These are phyloP conservation scores for Xenops minutus DNA, from an alignment of 2,797 vertebrate species.

Conservation along the genomic window DNA sequence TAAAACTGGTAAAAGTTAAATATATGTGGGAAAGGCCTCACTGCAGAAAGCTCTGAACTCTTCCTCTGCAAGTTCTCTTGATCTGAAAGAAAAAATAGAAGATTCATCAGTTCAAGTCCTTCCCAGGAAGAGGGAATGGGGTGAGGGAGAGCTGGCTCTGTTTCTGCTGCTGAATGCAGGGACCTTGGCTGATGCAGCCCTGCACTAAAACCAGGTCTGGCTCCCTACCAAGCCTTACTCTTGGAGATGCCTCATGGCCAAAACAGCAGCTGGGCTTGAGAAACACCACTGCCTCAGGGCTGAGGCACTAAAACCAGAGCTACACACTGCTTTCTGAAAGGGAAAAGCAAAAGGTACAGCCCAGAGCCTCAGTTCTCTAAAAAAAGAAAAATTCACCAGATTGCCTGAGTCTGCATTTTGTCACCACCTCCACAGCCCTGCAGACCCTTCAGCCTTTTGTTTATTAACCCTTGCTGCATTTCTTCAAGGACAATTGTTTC, in stretches of 20 bases:
- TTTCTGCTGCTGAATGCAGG: background rate
- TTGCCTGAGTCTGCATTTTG: background rate
- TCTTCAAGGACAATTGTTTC: background rate
- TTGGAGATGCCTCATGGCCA: background rate
- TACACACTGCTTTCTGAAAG: background rate
- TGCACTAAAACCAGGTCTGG: background rate
- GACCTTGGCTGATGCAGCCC: background rate
- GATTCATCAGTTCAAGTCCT: background rate
- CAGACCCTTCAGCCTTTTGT: background rate
- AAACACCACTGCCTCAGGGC: background rate
- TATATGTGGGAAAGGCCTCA: background rate
- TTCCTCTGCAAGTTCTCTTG: background rate
- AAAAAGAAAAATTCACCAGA: background rate
- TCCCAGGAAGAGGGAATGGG: background rate
- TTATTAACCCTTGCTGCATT: background rate
- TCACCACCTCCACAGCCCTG: background rate
- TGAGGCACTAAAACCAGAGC: background rate
- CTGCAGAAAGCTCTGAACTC: background rate
- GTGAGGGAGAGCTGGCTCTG: background rate
- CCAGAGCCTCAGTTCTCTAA: background rate
- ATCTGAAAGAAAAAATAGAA: conserved; percentile 17
- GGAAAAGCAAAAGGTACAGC: background rate
- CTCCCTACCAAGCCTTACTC: background rate
- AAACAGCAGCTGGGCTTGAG: background rate
- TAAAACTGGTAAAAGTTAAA: conserved; percentile 4